Base-by-base conservation (phyloP, 2,888 invertebrate species). In the Agriopis marginaria region DNA sequence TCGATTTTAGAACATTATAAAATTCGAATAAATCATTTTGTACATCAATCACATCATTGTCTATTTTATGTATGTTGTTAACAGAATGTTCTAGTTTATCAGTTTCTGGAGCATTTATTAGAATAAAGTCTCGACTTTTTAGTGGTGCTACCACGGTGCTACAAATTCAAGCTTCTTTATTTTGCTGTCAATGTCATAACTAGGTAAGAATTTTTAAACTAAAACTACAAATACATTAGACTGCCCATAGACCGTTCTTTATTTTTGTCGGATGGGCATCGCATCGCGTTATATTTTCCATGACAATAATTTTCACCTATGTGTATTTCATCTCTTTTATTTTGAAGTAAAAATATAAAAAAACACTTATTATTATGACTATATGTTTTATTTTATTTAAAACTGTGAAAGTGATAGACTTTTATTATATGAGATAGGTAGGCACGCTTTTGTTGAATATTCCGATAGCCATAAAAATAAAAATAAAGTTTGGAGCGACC, bases 11-110 rank as follows among this genome's bases (percentile, higher is more conserved):
- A 17, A 50, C 14, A 17, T 50, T 7, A 12, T 11, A 7, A 11
- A 12, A 9, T 3, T 53, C 32, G 5, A 53, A 39, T 39, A 32
- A 23, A 23, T 63, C 66, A 9, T 32, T 50, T 40, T 66, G 56
- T 1, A 72, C 61, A 56, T 44, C 49, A 50, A 69, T 10, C 10
- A 72, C 61, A 69, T 74, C 76, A 69, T 73, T 49, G 55, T 73
- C 72, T 39, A 42, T 62, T 0, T 67, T 66, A 50, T 61, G 49
- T 42, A 68, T 73, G 47, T 75, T 74, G 11, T 51, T 70, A 9
- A 72, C 42, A 51, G 32, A n/a, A 42, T 70, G 63, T 40, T 12
- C 53, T 50, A 53, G 32, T 14, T 42, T 64, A 23, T 72, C 71
- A 14, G 62, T 53, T 9, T 66, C 59, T 9, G 53, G 23, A 44